Percentiles rank a stretch among this genome's conserved stretches.
These are phyloP conservation scores for Zapornia atra DNA, from an alignment of 2,113 vertebrate genomes.

Conservation along the genomic window DNA sequence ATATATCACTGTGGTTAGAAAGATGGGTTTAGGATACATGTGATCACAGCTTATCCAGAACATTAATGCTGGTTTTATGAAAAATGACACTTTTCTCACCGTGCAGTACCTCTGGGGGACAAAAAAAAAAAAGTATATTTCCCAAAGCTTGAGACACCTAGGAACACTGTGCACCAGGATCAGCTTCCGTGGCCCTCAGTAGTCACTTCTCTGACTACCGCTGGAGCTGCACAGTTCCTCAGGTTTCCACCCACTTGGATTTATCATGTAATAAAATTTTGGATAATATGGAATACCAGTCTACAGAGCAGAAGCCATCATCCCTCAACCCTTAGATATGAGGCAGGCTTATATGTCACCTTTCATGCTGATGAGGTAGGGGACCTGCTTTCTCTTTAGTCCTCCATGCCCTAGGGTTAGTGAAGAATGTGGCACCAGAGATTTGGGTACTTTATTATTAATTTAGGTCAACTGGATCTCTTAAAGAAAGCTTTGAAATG, in stretches of 20 bases:
- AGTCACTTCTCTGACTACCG: not conserved
- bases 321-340: not conserved
- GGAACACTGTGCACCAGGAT: not conserved
- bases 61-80: not conserved
- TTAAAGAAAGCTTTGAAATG: constrained; percentile 6
- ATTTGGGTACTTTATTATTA: not conserved
- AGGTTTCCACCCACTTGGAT: not conserved
- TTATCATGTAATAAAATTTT: not conserved
- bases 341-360: not conserved
- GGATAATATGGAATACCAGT: not conserved
- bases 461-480: not conserved
- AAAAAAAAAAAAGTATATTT: not conserved
- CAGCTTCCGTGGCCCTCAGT: not conserved
- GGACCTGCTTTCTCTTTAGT: not conserved
- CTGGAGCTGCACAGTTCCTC: not conserved
- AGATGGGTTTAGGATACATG: not conserved
- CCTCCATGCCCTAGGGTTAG: not conserved
- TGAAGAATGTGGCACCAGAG: not conserved
- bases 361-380: not conserved
- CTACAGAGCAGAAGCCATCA: not conserved
- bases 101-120: not conserved
- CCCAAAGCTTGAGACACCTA: not conserved
- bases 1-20: not conserved
- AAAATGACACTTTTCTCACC: not conserved
- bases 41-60: not conserved